Evolutionary conservation across 1,140 invertebrate species (phyloP), one percentile per base, ranked within the genome.

Genomic region (Calephelis nemesis): DNA sequence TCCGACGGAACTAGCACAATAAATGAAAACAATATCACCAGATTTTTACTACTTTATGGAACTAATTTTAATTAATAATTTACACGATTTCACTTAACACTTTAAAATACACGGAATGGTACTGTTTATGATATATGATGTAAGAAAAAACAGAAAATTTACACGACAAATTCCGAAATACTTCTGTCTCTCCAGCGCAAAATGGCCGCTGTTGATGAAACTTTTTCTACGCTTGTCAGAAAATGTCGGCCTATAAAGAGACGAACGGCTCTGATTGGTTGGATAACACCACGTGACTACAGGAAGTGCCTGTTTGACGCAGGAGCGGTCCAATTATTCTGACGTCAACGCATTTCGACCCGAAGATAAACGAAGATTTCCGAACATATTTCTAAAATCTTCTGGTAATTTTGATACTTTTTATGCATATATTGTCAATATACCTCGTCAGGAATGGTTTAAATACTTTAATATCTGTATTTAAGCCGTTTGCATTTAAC

Each of bases 121-220:
- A 90, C 79, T 87, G 87, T 91, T 92, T 92, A 90, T 89, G 85
- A 91, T 89, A 87, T 86, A 90, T 90, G 88, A 90, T 92, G 85
- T 91, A 93, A 85, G 87, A 92, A 93, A 92, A 91, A 90, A 93
- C 91, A 90, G 87, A 89, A 93, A 93, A 93, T 93, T 93, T 93
- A 90, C 89, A 92, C 90, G 93, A 93, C 93, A 94, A 94, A 92
- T 93, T 93, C 92, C 92, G 92, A 94, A 94, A 93, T 94, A 94
- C 93, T 93, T 93, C 94, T 94, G 93, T 94, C 94, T 94, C 93
- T 93, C 93, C 94, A 93, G 94, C 93, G 94, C 95, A 96, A 96
- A 95, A 97, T 97, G 96, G 96, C 96, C 95, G 96, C 95, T 96
- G 95, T 96, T 96, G 96, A 96, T 96, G 95, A 96, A 95, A 96